Base-by-base conservation (phyloP, 2,888 invertebrate species). In the Sepiola atlantica region DNA sequence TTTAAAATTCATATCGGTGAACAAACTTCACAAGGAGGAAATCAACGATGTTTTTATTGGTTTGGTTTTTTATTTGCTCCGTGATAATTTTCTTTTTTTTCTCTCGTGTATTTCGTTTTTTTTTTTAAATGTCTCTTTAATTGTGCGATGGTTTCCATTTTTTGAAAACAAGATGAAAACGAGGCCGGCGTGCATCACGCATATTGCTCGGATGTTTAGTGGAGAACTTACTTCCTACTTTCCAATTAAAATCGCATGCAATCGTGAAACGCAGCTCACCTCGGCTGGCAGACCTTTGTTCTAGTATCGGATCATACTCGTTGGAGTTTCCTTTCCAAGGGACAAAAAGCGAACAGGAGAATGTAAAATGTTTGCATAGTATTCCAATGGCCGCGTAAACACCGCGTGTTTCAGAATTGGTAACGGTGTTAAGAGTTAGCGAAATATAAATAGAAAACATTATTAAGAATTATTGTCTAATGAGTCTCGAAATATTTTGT, bases 111-210 rank as follows among this genome's bases (percentile, higher is more conserved):
- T 45, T 45, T 45, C 45, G 45, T 45, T 45, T 45, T 45, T 45
- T 45, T 45, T 8, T 45, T 45, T 45, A 45, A 45, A 45, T 45
- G 2, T 45, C 45, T 45, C 45, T 4, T n/a, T 77, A n/a, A 77
- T 77, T 77, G 77, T 77, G 18, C n/a, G n/a, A 12, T n/a, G 77
- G n/a, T 77, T 45, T 77, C 77, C 77, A 32, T 77, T n/a, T 77
- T n/a, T 77, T n/a, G n/a, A 77, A 77, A 77, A 32, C n/a, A 77
- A 77, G 77, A 77, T 77, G 77, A n/a, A 77, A 45, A 77, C n/a
- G n/a, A 32, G 4, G 77, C n/a, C n/a, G n/a, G n/a, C 77, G n/a
- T 77, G n/a, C n/a, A 77, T 77, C 77, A 77, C 77, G 77, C 77
- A 77, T 16, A n/a, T 77, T 77, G n/a, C 77, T 18, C 77, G 77